Evolutionary conservation across 2,888 invertebrate species (phyloP), one percentile per base, ranked within the genome.

Genomic region (Drosophila lutescens): DNA sequence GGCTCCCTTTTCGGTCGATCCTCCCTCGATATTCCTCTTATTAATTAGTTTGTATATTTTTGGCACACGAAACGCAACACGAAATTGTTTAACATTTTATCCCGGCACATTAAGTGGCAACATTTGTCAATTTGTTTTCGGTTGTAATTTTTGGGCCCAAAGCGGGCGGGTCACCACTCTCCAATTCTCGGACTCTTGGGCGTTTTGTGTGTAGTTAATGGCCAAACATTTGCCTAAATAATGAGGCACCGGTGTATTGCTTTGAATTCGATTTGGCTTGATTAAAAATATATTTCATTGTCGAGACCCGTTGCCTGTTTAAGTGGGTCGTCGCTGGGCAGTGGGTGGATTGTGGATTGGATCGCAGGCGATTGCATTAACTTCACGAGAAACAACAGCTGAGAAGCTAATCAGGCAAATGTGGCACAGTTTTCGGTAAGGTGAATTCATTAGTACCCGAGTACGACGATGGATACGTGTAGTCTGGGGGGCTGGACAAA

Each of bases 31-130:
- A 67, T 60, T 65, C 76, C 59, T 59, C 67, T 83, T 85, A 86
- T 86, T 86, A 86, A 86, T 86, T 86, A 86, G 84, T 86, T 80
- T 81, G 89, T 86, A 86, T 86, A 86, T 86, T 86, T 88, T 88
- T 84, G 88, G 88, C 84, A 88, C 70, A 86, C 70, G 72, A 73
- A 74, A 76, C 74, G 78, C 76, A 72, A 57, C 67, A 83, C 68
- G 74, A 85, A 87, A 84, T 87, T 82, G 86, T 87, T 85, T 69
- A 85, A 82, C 86, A 88, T 85, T 85, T 66, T 85, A 79, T 74
- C 82, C 86, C 70, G 49, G 79, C 38, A 77, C 85, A 88, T 88
- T 88, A 86, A 86, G 85, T 86, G 85, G 88, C 85, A 75, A 81
- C 88, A 86, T 86, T 86, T 86, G 88, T 86, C 85, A 86, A 86